A percentile compares a stretch with the other conserved stretches of the same genome.
Evolutionary conservation across 2,888 invertebrate genomes (phyloP).

Genomic region (Hyposoter dolosus): DNA sequence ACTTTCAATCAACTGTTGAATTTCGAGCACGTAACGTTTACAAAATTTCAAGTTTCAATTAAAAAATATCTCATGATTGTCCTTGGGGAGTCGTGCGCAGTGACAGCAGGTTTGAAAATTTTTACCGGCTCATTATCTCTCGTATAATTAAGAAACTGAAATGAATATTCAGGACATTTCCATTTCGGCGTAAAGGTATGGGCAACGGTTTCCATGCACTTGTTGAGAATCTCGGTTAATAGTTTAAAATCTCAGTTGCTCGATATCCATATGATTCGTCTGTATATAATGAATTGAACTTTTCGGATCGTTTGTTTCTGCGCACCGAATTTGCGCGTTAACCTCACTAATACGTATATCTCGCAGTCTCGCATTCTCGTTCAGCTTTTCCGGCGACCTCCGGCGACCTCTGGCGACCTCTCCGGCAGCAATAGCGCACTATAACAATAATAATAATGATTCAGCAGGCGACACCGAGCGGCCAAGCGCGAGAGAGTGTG

Average conservation of each 20-base stretch:
- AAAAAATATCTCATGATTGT: slow-evolving; percentile 6
- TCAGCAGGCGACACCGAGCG: slow-evolving; percentile 60
- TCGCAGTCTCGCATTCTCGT: slow-evolving; percentile 6
- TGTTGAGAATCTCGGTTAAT: background rate
- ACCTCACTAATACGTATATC: slow-evolving; percentile 14
- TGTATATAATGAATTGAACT: slow-evolving; percentile 22
- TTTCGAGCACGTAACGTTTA: slow-evolving; percentile 17
- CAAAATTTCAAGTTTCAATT: slow-evolving; percentile 41
- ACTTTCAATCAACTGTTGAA: background rate
- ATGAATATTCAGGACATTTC: background rate
- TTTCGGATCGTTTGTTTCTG: slow-evolving; percentile 60
- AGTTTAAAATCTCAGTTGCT: background rate
- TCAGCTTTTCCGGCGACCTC: slow-evolving; percentile 35
- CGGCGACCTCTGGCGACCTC: slow-evolving; percentile 56
- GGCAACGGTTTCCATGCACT: background rate
- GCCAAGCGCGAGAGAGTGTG: slow-evolving; percentile 37
- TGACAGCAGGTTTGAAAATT: background rate
- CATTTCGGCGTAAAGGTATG: background rate
- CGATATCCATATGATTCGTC: slow-evolving; percentile 30
- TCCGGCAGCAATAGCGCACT: slow-evolving; percentile 53
- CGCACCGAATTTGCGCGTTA: slow-evolving; percentile 60
- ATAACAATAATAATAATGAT: slow-evolving; percentile 45
- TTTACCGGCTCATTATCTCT: slow-evolving; percentile 1
- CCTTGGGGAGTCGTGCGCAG: slow-evolving; percentile 9
- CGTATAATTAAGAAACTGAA: background rate